Evolutionary conservation across 1,140 invertebrate genomes (phyloP).

Genomic region (Ectropis grisescens): DNA sequence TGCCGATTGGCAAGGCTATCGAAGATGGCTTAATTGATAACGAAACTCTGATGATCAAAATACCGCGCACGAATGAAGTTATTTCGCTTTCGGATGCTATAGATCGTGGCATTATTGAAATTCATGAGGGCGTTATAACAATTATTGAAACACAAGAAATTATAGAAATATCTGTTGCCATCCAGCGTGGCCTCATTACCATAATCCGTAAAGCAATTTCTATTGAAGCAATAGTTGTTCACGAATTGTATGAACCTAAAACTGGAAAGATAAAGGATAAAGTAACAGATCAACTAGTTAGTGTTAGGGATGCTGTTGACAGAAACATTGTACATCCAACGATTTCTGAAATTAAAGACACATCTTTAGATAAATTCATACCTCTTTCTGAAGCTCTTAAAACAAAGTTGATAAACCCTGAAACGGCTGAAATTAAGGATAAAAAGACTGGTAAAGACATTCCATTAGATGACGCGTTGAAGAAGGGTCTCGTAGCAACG

Average conservation of each 20-base stretch:
- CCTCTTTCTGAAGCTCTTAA: conserved; percentile 78
- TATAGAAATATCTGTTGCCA: conserved; percentile 79
- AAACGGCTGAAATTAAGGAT: conserved; percentile 77
- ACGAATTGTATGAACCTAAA: conserved; percentile 78
- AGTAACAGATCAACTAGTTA: conserved; percentile 77
- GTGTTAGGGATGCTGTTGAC: conserved; percentile 82
- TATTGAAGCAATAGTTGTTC: conserved; percentile 80
- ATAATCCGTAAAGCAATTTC: conserved; percentile 80
- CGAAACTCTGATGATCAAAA: conserved; percentile 78
- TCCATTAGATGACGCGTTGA: conserved; percentile 78
- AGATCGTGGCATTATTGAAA: conserved; percentile 82
- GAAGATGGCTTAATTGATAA: conserved; percentile 80
- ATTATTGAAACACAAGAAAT: conserved; percentile 77
- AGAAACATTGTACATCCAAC: conserved; percentile 85
- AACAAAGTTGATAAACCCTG: conserved; percentile 77
- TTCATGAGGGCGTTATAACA: conserved; percentile 78
- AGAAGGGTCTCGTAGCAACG: conserved; percentile 78
- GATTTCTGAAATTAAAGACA: conserved; percentile 86
- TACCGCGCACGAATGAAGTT: conserved; percentile 79
- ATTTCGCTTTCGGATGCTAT: conserved; percentile 82
- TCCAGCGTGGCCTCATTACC: conserved; percentile 78
- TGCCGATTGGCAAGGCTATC: conserved; percentile 81
- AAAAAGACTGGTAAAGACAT: conserved; percentile 77
- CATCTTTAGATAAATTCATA: conserved; percentile 76
- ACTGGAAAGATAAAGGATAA: conserved; percentile 81